Evolutionary conservation across 2,113 vertebrate species (phyloP).

Genomic region (Puma concolor): DNA sequence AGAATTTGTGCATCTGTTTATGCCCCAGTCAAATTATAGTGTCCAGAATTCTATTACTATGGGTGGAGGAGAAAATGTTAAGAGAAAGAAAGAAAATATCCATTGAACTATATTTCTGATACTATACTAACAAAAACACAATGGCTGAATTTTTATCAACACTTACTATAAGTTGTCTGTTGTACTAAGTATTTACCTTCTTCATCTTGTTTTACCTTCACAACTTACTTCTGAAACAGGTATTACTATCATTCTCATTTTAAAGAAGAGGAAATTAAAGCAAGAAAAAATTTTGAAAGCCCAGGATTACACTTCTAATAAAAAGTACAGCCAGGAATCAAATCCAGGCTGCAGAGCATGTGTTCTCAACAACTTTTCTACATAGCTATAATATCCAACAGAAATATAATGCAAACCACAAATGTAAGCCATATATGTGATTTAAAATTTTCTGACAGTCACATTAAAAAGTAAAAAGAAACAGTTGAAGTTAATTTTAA

Average conservation of each 20-base stretch:
- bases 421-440: not conserved
- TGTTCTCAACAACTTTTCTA: not conserved
- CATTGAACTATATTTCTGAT: not conserved
- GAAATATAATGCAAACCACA: not conserved
- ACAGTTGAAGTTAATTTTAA: not conserved
- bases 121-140: not conserved
- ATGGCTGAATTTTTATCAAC: not conserved
- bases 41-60: not conserved
- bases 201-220: not conserved
- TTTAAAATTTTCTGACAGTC: not conserved
- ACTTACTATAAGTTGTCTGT: not conserved
- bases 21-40: not conserved
- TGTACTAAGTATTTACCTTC: not conserved
- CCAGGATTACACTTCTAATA: not conserved
- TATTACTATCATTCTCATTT: not conserved
- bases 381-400: not conserved
- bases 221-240: not conserved
- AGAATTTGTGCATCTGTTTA: not conserved
- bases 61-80: not conserved
- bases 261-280: constrained; percentile 27
- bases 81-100: not conserved
- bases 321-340: not conserved
- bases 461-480: not conserved
- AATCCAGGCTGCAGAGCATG: not conserved
- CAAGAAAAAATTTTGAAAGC: not conserved